These are phyloP conservation scores for Chitala chitala DNA, from an alignment of 2,113 vertebrate species.

Conservation along the genomic window DNA sequence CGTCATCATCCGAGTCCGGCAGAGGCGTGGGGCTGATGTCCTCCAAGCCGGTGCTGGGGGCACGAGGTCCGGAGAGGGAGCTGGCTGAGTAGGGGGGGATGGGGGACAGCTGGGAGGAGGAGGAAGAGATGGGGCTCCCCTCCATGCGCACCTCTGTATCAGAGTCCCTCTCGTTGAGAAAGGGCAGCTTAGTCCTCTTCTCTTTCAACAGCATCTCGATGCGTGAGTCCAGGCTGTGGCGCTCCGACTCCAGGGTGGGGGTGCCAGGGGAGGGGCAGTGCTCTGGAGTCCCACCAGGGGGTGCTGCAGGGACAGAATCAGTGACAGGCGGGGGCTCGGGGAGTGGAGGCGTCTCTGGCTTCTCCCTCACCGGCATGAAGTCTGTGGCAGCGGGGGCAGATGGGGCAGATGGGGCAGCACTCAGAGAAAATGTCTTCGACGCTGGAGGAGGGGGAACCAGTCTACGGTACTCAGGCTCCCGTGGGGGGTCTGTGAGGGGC, in stretches of 20 bases:
- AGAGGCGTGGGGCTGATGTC: conserved; percentile 65
- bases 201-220: conserved; percentile 91
- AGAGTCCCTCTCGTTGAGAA: conserved; percentile 62
- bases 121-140: conserved; percentile 77
- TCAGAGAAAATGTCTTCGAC: conserved; percentile 45
- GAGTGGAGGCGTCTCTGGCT: conserved; percentile 53
- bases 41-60: conserved; percentile 66
- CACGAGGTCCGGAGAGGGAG: conserved; percentile 53
- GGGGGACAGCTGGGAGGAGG: conserved; percentile 69
- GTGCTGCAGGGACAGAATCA: conserved; percentile 16
- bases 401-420: conserved; percentile 38
- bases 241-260: conserved; percentile 65
- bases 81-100: conserved; percentile 54
- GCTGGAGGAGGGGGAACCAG: conserved; percentile 37
- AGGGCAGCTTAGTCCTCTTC: conserved; percentile 67
- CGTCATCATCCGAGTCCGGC: conserved; percentile 69
- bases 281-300: conserved; percentile 62
- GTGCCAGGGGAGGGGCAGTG: conserved; percentile 60
- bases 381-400: conserved; percentile 45
- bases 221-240: conserved; percentile 85
- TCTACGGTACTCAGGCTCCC: conserved; percentile 62
- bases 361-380: conserved; percentile 61
- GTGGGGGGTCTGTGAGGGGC: conserved; percentile 49
- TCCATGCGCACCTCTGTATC: conserved; percentile 67
- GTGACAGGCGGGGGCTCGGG: conserved; percentile 55